Evolutionary conservation across 2,888 invertebrate species (phyloP), one percentile per base, ranked within the genome.

Genomic region (Trachelus troglodyta): DNA sequence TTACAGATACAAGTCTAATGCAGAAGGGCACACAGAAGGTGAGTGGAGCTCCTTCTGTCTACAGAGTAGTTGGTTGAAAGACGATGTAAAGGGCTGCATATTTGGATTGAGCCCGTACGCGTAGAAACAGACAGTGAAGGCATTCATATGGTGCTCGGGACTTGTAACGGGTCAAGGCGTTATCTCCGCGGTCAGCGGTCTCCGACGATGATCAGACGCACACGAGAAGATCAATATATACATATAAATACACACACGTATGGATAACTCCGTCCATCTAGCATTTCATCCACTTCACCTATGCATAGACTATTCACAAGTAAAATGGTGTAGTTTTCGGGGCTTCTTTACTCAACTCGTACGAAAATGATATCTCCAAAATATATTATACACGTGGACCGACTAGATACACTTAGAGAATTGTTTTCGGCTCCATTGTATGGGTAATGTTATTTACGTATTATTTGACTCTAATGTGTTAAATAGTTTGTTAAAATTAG

Each of bases 121-220:
- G 75, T 69, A 73, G 81, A 82, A 81, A 81, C 81, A 86, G 85
- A 90, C 90, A 91, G 90, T 89, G 89, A 85, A 86, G 89, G 89
- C 90, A 90, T 91, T 91, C 90, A 91, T 90, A 88, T 90, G 86
- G 86, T 86, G 85, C 87, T 85, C 84, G 81, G 81, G 83, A 84
- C 85, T 85, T 85, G 88, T 88, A 90, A 91, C 90, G 90, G 91
- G 90, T 91, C 91, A 90, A 86, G 89, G 88, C 89, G 89, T 90
- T 91, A 91, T 91, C 91, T 90, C 89, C 86, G 89, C 91, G 91
- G 91, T 91, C 91, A 91, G 89, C 88, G 89, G 88, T 88, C 89
- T 83, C 87, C 87, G 87, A 90, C 90, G 90, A 90, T 88, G 86
- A 30, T 69, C 69, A 12, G 37, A 15, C 40, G 40, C 40, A 40